phyloP scores from a whole-genome alignment of 2,888 invertebrate species.

The Hypena proboscidalis region DNA sequence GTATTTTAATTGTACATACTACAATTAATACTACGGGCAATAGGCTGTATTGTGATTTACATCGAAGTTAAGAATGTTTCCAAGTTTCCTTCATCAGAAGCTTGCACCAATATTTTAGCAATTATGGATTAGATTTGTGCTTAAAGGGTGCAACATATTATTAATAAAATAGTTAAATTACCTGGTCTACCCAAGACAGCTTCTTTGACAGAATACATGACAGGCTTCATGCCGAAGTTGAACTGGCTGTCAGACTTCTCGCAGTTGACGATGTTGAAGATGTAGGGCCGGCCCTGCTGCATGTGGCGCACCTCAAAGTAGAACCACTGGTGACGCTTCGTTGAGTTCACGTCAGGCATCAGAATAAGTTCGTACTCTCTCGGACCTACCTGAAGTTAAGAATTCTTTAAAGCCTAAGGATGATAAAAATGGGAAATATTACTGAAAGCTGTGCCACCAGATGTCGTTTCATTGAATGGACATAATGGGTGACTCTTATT shows the following conservation, averaged over 20 bases:
- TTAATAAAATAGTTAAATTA: constrained; percentile 40
- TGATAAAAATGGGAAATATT: constrained; percentile 9
- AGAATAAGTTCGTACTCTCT: constrained; percentile 93
- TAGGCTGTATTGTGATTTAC: too few relatives aligned
- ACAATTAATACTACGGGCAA: too few relatives aligned
- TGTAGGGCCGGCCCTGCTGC: constrained; percentile 88
- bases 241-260: constrained; percentile 95
- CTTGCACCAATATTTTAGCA: too few relatives aligned
- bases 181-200: constrained; percentile 84
- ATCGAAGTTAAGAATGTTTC: too few relatives aligned
- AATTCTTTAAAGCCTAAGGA: too few relatives aligned
- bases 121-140: too few relatives aligned
- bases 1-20: too few relatives aligned
- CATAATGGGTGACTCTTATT: too few relatives aligned
- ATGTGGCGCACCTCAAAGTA: constrained; percentile 95
- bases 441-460: background rate
- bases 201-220: constrained; percentile 93
- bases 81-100: too few relatives aligned
- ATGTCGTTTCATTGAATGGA: background rate
- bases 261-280: constrained; percentile 95
- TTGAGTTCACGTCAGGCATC: constrained; percentile 93
- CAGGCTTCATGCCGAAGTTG: constrained; percentile 95
- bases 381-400: constrained; percentile 86
- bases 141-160: too few relatives aligned
- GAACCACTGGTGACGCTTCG: constrained; percentile 94